Conservation (phyloP, 2,888 invertebrate genomes). For the Sphinx pinastri region DNA sequence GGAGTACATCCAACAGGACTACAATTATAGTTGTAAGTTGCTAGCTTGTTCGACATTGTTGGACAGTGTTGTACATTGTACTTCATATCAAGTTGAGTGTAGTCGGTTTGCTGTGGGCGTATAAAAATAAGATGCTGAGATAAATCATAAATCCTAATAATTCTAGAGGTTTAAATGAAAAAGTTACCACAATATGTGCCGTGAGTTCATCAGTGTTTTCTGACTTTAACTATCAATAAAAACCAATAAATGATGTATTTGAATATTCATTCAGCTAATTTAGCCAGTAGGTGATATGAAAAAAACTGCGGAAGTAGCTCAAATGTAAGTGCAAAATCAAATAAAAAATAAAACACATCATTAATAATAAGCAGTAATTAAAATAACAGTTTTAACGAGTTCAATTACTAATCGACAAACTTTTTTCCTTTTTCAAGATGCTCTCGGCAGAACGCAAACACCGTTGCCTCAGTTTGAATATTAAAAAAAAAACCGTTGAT, state of each 20-base stretch:
- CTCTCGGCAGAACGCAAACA: conserved; percentile 19
- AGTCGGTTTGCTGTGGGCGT: too few relatives aligned
- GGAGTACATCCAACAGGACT: too few relatives aligned
- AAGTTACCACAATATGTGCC: too few relatives aligned
- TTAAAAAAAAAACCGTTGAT: conserved; percentile 28
- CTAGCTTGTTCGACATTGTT: too few relatives aligned
- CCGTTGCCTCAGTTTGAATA: conserved; percentile 17
- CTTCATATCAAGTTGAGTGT: too few relatives aligned
- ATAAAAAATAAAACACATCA: background rate
- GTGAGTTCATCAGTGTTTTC: too few relatives aligned
- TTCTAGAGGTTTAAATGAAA: too few relatives aligned
- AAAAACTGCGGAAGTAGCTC: background rate
- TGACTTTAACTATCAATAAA: too few relatives aligned
- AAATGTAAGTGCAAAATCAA: background rate
- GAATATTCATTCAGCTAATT: background rate
- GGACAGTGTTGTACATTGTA: too few relatives aligned
- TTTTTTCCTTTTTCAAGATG: background rate
- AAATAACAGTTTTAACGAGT: background rate
- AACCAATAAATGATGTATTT: background rate
- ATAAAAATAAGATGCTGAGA: too few relatives aligned
- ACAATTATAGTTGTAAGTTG: too few relatives aligned
- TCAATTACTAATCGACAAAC: conserved; percentile 6
- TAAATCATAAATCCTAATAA: too few relatives aligned
- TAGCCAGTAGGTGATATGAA: background rate
- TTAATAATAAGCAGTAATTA: background rate